These are phyloP conservation scores for Idaea dimidiata DNA, from an alignment of 2,888 invertebrate species.

Conservation along the genomic window DNA sequence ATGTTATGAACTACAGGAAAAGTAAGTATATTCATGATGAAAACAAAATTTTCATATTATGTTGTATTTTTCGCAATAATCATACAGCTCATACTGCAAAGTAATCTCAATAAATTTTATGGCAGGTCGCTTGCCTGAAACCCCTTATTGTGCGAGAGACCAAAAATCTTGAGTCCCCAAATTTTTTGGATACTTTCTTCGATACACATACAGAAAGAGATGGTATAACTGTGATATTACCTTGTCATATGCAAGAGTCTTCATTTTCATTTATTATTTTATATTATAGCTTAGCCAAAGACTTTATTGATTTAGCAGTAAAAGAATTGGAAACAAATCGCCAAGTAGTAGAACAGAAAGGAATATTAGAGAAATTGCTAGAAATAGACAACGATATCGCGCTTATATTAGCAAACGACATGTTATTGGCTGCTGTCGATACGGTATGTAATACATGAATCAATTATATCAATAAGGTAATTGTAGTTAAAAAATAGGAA, in stretches of 20 bases:
- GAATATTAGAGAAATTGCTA: constrained; percentile 82
- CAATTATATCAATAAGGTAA: background rate
- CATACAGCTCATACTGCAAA: too few relatives aligned
- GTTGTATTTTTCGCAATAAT: too few relatives aligned
- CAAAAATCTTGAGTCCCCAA: background rate
- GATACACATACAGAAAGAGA: background rate
- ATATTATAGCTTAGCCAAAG: constrained; percentile 30
- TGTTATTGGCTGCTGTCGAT: constrained; percentile 84
- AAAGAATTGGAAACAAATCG: constrained; percentile 33
- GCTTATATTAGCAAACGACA: constrained; percentile 82
- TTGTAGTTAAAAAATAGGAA: background rate
- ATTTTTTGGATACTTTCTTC: background rate
- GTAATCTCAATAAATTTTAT: too few relatives aligned
- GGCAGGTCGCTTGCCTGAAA: too few relatives aligned
- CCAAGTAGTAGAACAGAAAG: constrained; percentile 51
- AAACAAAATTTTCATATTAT: too few relatives aligned
- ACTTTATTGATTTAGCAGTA: constrained; percentile 38
- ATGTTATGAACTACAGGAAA: constrained; percentile 28
- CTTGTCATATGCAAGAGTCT: background rate
- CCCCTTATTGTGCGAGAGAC: background rate
- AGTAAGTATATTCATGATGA: background rate
- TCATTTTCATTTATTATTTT: constrained; percentile 2
- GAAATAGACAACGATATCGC: constrained; percentile 80
- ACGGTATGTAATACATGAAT: constrained; percentile 69
- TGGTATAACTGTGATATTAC: background rate